Conservation (phyloP, 2,113 vertebrate species). For the Eira barbara region DNA sequence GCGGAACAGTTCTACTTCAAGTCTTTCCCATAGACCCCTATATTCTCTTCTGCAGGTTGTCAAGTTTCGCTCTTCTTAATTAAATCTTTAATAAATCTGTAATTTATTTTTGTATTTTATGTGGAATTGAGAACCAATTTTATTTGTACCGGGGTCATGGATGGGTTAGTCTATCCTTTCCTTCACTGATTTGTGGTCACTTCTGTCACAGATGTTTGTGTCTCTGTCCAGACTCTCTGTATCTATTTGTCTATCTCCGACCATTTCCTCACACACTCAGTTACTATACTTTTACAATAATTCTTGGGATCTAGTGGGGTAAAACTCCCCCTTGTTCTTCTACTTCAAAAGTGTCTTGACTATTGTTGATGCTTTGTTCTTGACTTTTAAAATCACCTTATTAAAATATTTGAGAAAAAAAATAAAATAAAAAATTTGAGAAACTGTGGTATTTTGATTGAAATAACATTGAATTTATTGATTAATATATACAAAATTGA, state of each 20-base stretch:
- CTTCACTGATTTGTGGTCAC: neutral
- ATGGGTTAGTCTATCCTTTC: neutral
- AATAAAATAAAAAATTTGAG: constrained; percentile 34
- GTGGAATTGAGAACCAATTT: neutral
- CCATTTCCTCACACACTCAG: neutral
- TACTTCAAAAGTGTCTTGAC: neutral
- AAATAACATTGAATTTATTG: neutral
- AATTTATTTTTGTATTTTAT: neutral
- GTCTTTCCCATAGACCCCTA: neutral
- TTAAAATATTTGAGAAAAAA: constrained; percentile 32
- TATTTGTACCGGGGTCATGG: neutral
- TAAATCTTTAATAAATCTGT: neutral
- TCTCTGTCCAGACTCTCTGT: neutral
- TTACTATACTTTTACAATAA: neutral
- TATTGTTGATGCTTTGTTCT: neutral
- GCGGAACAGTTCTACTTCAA: neutral
- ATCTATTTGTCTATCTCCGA: neutral
- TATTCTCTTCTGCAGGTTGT: neutral
- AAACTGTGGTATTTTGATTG: neutral
- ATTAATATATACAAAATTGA: neutral
- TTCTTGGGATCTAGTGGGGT: neutral
- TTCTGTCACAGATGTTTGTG: neutral
- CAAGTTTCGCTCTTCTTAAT: neutral
- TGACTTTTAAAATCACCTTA: neutral
- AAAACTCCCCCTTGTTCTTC: neutral